Evolutionary conservation across 2,888 invertebrate species (phyloP), one percentile per base, ranked within the genome.

Genomic region (Neria commutata): DNA sequence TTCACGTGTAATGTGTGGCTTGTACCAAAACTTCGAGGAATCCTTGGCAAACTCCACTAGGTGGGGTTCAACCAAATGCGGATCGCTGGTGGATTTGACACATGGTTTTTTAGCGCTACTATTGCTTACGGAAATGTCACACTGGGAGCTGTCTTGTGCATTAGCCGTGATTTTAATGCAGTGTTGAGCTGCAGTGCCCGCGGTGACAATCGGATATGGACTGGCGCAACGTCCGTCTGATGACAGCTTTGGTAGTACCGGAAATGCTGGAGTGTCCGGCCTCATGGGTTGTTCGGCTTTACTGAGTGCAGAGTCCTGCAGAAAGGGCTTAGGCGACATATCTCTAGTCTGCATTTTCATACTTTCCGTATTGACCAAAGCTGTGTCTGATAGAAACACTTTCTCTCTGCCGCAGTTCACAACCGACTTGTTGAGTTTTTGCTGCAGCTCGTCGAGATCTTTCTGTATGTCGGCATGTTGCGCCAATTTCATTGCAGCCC

Each of bases 1-100:
- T 81, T 98, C 98, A 64, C 98, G 86, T 19, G 94, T 90, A 75
- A 98, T 95, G 76, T 90, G 89, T 14, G 98, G 94, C 80, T 98
- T 98, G 86, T 98, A 98, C 98, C 98, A 98, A 83, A 89, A 97
- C 80, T 93, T 92, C 67, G 90, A 94, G 65, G 95, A 96, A 83
- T 98, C 98, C 59, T 92, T 87, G 3, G 96, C 97, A 83, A 97
- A 74, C 49, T 73, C 71, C 45, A 94, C 94, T 74, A 94, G 89
- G 69, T 90, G 92, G 6, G 92, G 90, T 49, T 93, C 91, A 59
- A 95, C 94, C 82, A 94, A 94, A 57, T 91, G 90, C 14, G 89
- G 88, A 48, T 84, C 84, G 71, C 83, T 84, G 59, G 81, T 76
- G 68, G 83, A 26, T 47, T 60, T 29, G n/a, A n/a, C n/a, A n/a